phyloP scores from a whole-genome alignment of 2,888 invertebrate genomes.

The Acanthosepion lycidas region DNA sequence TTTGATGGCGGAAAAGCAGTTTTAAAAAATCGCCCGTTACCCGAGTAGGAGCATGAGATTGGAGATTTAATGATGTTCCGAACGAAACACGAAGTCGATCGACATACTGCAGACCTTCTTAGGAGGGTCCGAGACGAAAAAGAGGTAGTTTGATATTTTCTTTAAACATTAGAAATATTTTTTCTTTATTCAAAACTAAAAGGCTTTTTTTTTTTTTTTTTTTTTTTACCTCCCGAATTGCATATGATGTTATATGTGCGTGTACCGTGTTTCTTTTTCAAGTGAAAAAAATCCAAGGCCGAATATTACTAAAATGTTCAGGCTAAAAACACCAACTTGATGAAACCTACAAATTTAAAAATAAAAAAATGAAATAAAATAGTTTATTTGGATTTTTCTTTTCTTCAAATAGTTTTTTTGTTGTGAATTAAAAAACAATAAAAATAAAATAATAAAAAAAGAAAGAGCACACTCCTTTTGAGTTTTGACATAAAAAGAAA shows the following conservation, averaged over 20 bases:
- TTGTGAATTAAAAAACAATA: too few species aligned
- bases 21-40: conserved; percentile 18
- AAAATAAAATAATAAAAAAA: too few species aligned
- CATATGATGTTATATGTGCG: not conserved
- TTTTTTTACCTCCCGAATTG: not conserved
- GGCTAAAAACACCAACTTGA: too few species aligned
- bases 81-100: conserved; percentile 71
- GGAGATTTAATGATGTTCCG: conserved; percentile 62
- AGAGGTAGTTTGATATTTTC: conserved; percentile 69
- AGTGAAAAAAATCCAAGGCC: not conserved
- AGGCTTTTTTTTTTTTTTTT: too few species aligned
- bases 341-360: too few species aligned
- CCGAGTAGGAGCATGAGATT: not conserved
- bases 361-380: too few species aligned
- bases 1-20: conserved; percentile 33
- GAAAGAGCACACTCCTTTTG: too few species aligned
- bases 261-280: not conserved
- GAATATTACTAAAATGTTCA: not conserved
- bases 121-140: conserved; percentile 65
- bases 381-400: too few species aligned
- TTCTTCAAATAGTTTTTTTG: too few species aligned
- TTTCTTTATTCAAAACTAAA: not conserved
- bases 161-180: conserved; percentile 59
- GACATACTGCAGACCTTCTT: conserved; percentile 67
- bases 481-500: too few species aligned